Evolutionary conservation across 2,888 invertebrate species (phyloP).

Genomic region (Neoaliturus tenellus): DNA sequence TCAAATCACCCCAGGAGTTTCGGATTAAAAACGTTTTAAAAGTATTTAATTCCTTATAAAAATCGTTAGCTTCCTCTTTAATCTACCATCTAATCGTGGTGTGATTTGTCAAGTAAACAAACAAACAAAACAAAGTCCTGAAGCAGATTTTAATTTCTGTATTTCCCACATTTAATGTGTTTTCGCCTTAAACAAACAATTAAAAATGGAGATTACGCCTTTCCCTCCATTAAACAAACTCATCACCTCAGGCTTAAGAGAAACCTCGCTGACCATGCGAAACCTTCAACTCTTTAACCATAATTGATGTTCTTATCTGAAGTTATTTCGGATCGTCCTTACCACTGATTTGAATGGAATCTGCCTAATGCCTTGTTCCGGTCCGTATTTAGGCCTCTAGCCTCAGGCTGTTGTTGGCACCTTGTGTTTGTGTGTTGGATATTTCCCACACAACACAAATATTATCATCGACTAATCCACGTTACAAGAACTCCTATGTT

Average conservation of each 20-base stretch:
- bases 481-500: not conserved
- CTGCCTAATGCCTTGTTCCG: constrained; percentile 7
- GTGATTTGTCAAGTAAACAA: not conserved
- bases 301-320: not conserved
- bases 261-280: not conserved
- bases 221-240: not conserved
- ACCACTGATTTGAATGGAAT: not conserved
- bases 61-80: no score
- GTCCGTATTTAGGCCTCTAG: not conserved
- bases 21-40: no score
- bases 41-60: no score
- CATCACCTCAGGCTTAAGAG: not conserved
- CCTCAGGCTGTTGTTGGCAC: not conserved
- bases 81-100: no score
- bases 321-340: not conserved
- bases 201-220: not conserved
- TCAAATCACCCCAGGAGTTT: no score
- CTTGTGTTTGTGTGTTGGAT: constrained; percentile 34
- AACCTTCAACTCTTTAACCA: not conserved
- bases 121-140: not conserved
- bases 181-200: not conserved
- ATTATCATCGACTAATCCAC: constrained; percentile 23
- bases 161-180: not conserved
- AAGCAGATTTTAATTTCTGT: not conserved
- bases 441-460: constrained; percentile 33